Conservation (phyloP, 1,140 invertebrate genomes). For the Macrocentrus cingulum region DNA sequence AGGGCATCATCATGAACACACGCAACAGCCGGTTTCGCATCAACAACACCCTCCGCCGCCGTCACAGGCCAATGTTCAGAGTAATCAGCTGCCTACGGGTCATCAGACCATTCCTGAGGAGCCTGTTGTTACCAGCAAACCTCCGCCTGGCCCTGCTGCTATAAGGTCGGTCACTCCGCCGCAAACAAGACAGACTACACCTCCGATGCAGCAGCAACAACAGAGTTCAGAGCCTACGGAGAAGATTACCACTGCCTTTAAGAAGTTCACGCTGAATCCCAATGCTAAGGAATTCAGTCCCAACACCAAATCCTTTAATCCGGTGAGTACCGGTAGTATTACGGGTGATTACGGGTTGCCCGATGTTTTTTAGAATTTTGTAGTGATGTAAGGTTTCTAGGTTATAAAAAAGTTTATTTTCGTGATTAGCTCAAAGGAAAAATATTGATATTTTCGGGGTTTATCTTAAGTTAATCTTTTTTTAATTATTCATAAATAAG, state of each 20-base stretch:
- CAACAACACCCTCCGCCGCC: conserved; percentile 43
- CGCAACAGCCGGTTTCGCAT: conserved; percentile 34
- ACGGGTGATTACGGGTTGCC: no score
- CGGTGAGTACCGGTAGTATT: conserved; percentile 69
- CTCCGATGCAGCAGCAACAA: conserved; percentile 37
- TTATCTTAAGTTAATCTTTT: no score
- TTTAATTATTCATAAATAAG: no score
- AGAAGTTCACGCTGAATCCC: conserved; percentile 82
- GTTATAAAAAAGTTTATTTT: no score
- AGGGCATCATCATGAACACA: conserved; percentile 45
- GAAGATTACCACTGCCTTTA: conserved; percentile 66
- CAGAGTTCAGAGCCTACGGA: conserved; percentile 55
- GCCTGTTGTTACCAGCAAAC: conserved; percentile 47
- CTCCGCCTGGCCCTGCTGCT: conserved; percentile 44
- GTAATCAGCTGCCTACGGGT: no score
- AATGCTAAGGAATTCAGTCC: conserved; percentile 91
- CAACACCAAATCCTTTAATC: conserved; percentile 81
- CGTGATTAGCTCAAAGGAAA: no score
- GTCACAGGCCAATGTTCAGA: no score
- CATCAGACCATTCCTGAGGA: conserved; percentile 44
- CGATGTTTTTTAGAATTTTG: no score
- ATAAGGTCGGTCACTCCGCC: conserved; percentile 44
- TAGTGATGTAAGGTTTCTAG: no score
- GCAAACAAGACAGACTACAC: conserved; percentile 31
- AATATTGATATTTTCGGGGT: no score